Base-by-base conservation (phyloP, 2,888 invertebrate genomes). In the Ochropacha duplaris region DNA sequence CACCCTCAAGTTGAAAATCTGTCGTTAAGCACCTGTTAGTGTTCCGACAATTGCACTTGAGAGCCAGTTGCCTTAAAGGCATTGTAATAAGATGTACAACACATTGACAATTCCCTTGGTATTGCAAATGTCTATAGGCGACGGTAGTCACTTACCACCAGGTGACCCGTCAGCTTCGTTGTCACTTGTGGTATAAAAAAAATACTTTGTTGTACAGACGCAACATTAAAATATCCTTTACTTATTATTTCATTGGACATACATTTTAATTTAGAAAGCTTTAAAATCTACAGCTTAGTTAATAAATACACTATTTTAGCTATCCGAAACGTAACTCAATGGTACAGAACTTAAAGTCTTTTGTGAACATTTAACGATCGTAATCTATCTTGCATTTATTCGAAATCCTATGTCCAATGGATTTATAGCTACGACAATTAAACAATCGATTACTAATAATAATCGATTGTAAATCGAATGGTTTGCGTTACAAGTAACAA, bases 361-460 rank as follows among this genome's bases (percentile, higher is more conserved):
- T 44, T 9, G 9, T 44, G n/a, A 44, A 44, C 44, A 19, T 44
- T 44, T 44, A 44, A 44, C 44, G 44, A 44, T 19, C 19, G 44
- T 19, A 19, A 71, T 77, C 76, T 74, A 74, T 74, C 52, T 71
- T 72, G 63, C 57, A 57, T 56, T 59, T 62, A 62, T 65, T 66
- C 63, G 62, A 63, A 72, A 71, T 75, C 71, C 78, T 76, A 72
- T 73, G 71, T 66, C 66, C 71, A 66, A 64, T 64, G 78, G 81
- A 87, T 87, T 86, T 86, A 87, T 84, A 74, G 74, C 76, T 62
- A 68, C 73, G 74, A 81, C 82, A 84, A 84, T 86, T 85, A 87
- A n/a, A 81, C 74, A 78, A 77, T 80, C 79, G 83, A 84, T 86
- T 83, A 83, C 72, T 68, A 65, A 65, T 71, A 72, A 72, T 44